These are phyloP conservation scores for Pagrus major DNA, from an alignment of 2,113 vertebrate species.

Conservation along the genomic window DNA sequence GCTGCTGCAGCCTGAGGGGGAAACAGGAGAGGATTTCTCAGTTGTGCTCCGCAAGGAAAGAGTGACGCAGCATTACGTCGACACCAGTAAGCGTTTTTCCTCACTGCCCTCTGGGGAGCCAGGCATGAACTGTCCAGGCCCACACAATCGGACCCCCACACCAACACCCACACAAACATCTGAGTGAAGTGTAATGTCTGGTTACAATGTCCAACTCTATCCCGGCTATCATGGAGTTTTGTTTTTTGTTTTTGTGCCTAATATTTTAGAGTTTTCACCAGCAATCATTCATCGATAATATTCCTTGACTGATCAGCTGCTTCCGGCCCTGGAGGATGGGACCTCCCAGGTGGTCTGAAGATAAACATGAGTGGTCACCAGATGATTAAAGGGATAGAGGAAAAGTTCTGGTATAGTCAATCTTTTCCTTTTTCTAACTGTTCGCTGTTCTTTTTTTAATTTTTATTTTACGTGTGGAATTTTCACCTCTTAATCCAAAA, in stretches of 20 bases:
- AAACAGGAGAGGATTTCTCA: constrained; percentile 43
- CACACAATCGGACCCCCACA: constrained; percentile 11
- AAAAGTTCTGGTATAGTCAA: not conserved
- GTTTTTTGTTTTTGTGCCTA: not conserved
- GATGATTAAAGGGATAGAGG: constrained; percentile 1
- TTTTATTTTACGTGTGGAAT: too few species aligned
- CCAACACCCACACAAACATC: constrained; percentile 40
- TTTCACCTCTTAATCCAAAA: too few species aligned
- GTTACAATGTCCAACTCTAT: not conserved
- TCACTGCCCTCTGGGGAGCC: constrained; percentile 17
- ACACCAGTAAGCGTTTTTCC: constrained; percentile 48
- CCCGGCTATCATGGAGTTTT: not conserved
- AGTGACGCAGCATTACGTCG: constrained; percentile 52
- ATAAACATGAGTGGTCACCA: not conserved
- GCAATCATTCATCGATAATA: not conserved
- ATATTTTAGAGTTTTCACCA: not conserved
- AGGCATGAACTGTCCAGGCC: not conserved
- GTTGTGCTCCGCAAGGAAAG: constrained; percentile 49
- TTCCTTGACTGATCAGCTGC: not conserved
- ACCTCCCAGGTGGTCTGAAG: not conserved
- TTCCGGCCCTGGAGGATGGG: not conserved
- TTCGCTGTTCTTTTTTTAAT: not conserved
- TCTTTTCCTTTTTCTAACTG: not conserved
- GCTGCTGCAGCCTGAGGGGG: constrained; percentile 51
- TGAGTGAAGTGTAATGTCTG: constrained; percentile 23